Percentiles rank a stretch among this genome's conserved stretches.
These are phyloP conservation scores for Eupeodes latifasciatus DNA, from an alignment of 2,888 invertebrate species.

Conservation along the genomic window DNA sequence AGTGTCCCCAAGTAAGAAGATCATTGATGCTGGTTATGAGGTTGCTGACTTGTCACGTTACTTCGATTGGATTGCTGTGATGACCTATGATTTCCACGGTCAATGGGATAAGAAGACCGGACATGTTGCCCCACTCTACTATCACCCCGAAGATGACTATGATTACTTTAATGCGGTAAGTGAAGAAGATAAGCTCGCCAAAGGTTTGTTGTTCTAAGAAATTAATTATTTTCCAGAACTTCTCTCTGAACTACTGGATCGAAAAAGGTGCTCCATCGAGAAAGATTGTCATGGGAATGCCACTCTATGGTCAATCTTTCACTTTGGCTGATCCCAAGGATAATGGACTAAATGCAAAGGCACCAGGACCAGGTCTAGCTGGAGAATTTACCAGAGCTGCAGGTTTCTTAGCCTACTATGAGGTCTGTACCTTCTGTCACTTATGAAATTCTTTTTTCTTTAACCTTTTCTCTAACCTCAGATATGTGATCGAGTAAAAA, in stretches of 20 bases:
- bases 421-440: constrained; percentile 85
- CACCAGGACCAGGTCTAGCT: constrained; percentile 91
- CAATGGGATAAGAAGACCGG: constrained; percentile 97
- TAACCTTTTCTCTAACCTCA: constrained; percentile 78
- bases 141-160: constrained; percentile 92
- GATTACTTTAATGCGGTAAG: constrained; percentile 92
- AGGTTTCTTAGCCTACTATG: constrained; percentile 95
- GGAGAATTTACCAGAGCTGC: constrained; percentile 94
- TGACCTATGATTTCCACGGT: constrained; percentile 96
- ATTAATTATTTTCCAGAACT: constrained; percentile 86
- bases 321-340: constrained; percentile 87
- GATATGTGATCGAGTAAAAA: constrained; percentile 93
- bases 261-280: constrained; percentile 91
- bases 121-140: constrained; percentile 93
- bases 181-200: not conserved
- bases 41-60: constrained; percentile 90
- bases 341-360: constrained; percentile 90
- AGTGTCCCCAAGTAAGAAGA: constrained; percentile 94
- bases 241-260: constrained; percentile 95
- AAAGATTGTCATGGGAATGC: constrained; percentile 95
- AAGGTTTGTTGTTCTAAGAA: not conserved
- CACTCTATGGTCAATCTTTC: constrained; percentile 94
- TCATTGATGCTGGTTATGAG: constrained; percentile 94
- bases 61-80: constrained; percentile 95
- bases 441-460: not conserved